Conservation (phyloP, 2,113 vertebrate species). For the Crotalus horridus region DNA sequence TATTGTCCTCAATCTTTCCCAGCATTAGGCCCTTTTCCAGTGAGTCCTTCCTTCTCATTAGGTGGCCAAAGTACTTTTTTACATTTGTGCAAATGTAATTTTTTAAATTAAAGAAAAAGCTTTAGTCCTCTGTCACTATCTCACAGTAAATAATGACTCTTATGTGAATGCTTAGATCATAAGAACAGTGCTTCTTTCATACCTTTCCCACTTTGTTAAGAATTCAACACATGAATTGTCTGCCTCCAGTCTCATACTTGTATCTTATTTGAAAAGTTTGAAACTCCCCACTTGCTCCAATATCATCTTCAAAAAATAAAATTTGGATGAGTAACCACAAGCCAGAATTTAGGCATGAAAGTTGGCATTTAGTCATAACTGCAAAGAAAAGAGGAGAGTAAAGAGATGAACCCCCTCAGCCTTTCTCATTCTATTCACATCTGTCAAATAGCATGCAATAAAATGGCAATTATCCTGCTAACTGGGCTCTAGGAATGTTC, state of each 20-base stretch:
- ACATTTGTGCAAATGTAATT: background rate
- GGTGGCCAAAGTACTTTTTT: background rate
- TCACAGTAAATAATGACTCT: background rate
- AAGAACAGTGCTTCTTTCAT: background rate
- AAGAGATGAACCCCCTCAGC: background rate
- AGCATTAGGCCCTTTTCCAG: too few relatives aligned
- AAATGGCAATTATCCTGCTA: conserved; percentile 20
- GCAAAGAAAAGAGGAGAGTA: background rate
- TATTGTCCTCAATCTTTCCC: too few relatives aligned
- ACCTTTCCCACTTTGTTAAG: background rate
- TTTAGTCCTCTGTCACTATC: background rate
- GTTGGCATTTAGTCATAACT: background rate
- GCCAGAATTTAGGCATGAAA: background rate
- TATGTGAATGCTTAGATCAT: background rate
- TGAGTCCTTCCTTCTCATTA: too few relatives aligned
- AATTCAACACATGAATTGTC: background rate
- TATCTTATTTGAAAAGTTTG: background rate
- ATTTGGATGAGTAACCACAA: background rate
- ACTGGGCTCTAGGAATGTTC: background rate
- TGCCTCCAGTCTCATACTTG: background rate
- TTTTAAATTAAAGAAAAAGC: background rate
- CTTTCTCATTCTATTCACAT: background rate
- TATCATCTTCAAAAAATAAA: conserved; percentile 8
- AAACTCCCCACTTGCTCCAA: background rate
- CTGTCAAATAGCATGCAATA: background rate